Percentiles rank a stretch among this genome's conserved stretches.
Evolutionary conservation across 2,113 vertebrate genomes (phyloP).

Genomic region (Heliornis fulica): DNA sequence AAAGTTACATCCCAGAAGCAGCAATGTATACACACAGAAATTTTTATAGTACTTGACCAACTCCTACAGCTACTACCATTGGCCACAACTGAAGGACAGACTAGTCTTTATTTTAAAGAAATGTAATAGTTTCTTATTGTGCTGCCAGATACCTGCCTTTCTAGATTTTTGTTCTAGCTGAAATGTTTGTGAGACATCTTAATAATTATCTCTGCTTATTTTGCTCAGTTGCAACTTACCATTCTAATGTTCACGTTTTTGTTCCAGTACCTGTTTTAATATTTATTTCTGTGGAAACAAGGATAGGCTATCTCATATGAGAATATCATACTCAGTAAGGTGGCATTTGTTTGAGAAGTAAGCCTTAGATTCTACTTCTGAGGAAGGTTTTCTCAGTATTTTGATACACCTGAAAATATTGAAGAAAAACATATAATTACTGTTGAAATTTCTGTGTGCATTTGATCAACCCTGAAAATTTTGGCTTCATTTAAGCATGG

Average conservation of each 20-base stretch:
- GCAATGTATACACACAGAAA: too few species aligned
- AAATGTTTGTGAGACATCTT: not conserved
- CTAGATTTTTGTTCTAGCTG: not conserved
- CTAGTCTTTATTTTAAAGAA: not conserved
- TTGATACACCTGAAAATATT: not conserved
- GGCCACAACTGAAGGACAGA: not conserved
- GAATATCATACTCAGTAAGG: not conserved
- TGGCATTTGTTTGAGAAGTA: not conserved
- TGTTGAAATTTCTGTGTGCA: not conserved
- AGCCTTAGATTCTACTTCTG: not conserved
- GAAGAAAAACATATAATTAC: not conserved
- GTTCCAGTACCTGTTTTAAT: too few species aligned
- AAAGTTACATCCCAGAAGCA: not conserved
- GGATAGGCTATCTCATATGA: too few species aligned
- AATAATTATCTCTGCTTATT: not conserved
- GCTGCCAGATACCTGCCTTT: not conserved
- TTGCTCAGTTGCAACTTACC: not conserved
- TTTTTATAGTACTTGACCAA: not conserved
- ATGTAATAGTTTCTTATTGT: not conserved
- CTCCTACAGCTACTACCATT: not conserved
- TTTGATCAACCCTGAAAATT: not conserved
- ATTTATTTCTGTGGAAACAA: too few species aligned
- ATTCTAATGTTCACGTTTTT: too few species aligned
- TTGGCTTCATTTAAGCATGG: not conserved
- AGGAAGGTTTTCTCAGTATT: not conserved